These are phyloP conservation scores for Leuciscus idus DNA, from an alignment of 2,113 vertebrate species.

Conservation along the genomic window DNA sequence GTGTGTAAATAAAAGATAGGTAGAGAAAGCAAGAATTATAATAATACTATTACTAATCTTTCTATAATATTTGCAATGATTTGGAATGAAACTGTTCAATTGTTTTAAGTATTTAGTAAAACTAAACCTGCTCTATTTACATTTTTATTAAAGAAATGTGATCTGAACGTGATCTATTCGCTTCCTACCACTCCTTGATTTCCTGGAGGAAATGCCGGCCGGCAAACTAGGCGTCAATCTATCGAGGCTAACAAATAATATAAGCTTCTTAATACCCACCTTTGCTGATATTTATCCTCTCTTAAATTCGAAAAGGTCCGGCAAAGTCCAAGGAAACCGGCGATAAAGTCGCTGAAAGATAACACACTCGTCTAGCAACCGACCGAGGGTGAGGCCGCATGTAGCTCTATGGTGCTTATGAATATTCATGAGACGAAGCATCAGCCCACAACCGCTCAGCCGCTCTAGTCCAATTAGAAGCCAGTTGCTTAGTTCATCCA, in stretches of 20 bases:
- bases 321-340: conserved; percentile 11
- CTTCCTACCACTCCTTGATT: conserved; percentile 17
- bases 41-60: not conserved
- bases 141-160: not conserved
- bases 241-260: not conserved
- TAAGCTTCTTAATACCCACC: not conserved
- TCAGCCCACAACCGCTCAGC: conserved; percentile 59
- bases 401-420: not conserved
- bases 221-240: not conserved
- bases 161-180: not conserved
- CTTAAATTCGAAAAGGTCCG: not conserved
- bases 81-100: not conserved
- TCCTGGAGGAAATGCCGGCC: not conserved
- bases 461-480: conserved; percentile 57
- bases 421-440: conserved; percentile 52
- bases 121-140: not conserved
- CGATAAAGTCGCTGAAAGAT: conserved; percentile 27
- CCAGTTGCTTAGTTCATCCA: not conserved
- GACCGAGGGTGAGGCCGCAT: conserved; percentile 18
- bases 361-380: not conserved
- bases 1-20: not conserved
- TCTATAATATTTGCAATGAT: not conserved
- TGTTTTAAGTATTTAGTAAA: not conserved
- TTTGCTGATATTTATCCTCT: not conserved
- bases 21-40: not conserved